A percentile compares a stretch with the other conserved stretches of the same genome.
Conservation (phyloP, 2,888 invertebrate genomes). For the Cremastinae sp. region DNA sequence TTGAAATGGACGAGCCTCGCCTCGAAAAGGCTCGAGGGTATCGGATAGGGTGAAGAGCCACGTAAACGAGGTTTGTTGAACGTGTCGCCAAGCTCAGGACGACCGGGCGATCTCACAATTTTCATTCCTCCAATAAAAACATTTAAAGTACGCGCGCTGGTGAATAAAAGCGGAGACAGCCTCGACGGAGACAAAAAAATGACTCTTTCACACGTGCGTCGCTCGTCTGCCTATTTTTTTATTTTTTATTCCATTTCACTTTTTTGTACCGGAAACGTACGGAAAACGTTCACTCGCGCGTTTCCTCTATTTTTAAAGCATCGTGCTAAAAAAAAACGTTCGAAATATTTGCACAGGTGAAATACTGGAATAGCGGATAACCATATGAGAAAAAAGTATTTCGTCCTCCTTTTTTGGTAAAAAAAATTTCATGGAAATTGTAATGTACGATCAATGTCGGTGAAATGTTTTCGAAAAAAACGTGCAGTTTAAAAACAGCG, state of each 20-base stretch:
- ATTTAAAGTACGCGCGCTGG: slow-evolving; percentile 29
- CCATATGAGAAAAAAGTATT: background rate
- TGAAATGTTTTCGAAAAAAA: background rate
- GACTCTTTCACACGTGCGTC: background rate
- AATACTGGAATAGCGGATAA: background rate
- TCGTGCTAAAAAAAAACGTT: background rate
- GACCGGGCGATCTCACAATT: slow-evolving; percentile 30
- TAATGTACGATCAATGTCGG: too few relatives aligned
- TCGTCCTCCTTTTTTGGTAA: background rate
- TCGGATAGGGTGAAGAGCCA: slow-evolving; percentile 27
- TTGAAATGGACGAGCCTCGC: slow-evolving; percentile 9
- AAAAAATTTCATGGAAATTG: background rate
- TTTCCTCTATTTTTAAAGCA: background rate
- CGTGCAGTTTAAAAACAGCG: background rate
- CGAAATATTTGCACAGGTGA: background rate
- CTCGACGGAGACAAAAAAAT: slow-evolving; percentile 12
- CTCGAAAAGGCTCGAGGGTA: slow-evolving; percentile 19
- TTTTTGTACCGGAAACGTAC: background rate
- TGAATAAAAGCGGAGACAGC: too few relatives aligned
- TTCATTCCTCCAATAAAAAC: slow-evolving; percentile 43
- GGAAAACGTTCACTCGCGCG: slow-evolving; percentile 1
- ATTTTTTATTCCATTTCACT: slow-evolving; percentile 5
- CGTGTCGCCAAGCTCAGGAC: slow-evolving; percentile 44
- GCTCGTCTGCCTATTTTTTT: slow-evolving; percentile 9
- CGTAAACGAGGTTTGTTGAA: slow-evolving; percentile 57